These are phyloP conservation scores for Eudemis profundana DNA, from an alignment of 2,888 invertebrate genomes.

Conservation along the genomic window DNA sequence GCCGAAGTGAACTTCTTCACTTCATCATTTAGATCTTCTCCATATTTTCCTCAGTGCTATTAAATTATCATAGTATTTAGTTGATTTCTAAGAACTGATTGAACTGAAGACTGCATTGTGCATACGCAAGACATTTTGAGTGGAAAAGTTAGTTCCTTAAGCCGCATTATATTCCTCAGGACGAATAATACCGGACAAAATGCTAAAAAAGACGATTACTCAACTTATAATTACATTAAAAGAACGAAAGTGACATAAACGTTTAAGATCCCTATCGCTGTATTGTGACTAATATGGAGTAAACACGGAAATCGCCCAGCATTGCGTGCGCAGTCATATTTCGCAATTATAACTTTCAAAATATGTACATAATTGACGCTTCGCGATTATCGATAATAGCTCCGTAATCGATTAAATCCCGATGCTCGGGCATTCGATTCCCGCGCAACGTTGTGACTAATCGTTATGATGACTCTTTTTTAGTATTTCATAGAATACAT, in stretches of 20 bases:
- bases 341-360: conserved; percentile 37
- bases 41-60: no score
- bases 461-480: conserved; percentile 42
- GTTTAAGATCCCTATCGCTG: conserved; percentile 21
- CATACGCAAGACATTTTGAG: no score
- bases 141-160: no score
- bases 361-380: conserved; percentile 35
- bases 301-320: conserved; percentile 16
- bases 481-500: conserved; percentile 42
- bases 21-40: no score
- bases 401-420: conserved; percentile 40
- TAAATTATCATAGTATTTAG: no score
- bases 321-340: conserved; percentile 6
- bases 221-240: not conserved
- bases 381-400: conserved; percentile 36
- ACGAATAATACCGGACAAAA: no score
- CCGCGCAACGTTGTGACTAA: conserved; percentile 39
- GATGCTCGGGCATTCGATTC: conserved; percentile 35
- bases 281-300: conserved; percentile 30
- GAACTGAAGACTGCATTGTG: no score
- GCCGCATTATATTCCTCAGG: no score
- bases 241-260: conserved; percentile 6
- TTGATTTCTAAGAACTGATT: no score
- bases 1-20: no score
- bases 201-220: not conserved